phyloP scores from a whole-genome alignment of 1,140 invertebrate genomes.

The Leptonema lineaticorne region DNA sequence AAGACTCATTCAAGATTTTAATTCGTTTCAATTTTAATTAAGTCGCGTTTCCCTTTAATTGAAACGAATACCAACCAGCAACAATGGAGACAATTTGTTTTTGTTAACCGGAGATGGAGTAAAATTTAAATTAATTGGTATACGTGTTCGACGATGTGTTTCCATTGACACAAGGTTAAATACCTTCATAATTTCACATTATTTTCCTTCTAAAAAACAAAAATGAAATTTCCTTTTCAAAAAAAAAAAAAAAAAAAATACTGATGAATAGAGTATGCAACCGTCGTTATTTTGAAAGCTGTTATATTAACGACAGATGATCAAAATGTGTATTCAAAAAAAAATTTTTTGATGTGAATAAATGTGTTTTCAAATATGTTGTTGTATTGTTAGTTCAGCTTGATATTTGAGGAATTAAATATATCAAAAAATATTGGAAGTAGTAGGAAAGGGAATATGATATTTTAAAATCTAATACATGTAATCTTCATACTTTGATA shows the following conservation, averaged over 20 bases:
- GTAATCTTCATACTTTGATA: no score
- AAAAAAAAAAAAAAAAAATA: not conserved
- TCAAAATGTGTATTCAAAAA: no score
- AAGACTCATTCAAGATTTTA: not conserved
- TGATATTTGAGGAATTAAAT: no score
- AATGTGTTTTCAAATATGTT: no score
- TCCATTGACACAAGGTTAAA: not conserved
- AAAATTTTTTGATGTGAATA: no score
- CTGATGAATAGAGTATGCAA: not conserved
- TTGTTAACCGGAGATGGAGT: not conserved
- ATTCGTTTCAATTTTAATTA: not conserved
- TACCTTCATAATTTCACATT: not conserved
- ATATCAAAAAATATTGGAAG: no score
- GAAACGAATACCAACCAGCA: not conserved
- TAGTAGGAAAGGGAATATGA: no score
- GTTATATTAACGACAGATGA: not conserved
- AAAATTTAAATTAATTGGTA: not conserved
- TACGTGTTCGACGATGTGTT: not conserved
- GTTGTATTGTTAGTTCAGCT: no score
- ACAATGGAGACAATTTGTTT: not conserved
- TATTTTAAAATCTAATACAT: no score
- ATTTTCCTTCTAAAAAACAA: not conserved
- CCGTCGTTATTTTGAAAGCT: not conserved
- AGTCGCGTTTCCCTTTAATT: constrained; percentile 4
- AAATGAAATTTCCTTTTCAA: not conserved